Evolutionary conservation across 2,113 vertebrate species (phyloP), one percentile per base, ranked within the genome.

Genomic region (Camelus dromedarius): DNA sequence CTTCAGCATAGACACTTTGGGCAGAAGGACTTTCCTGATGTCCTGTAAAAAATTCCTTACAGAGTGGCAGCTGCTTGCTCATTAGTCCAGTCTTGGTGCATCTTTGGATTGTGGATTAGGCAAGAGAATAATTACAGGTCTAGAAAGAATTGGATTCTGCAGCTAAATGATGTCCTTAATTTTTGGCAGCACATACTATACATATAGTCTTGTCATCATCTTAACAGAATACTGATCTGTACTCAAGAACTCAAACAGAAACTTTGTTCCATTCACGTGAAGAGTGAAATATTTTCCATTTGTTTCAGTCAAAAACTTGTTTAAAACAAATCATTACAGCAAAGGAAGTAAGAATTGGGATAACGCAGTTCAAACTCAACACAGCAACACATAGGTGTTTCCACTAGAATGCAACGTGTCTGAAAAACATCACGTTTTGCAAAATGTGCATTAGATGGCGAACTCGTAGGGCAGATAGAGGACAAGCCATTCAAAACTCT

Each of bases 171-270:
- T 70, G 92, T 95, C 62, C 35, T 82, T 73, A 38, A 46, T 96
- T 87, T 89, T 73, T 97, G 62, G 95, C 95, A 96, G 89, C 15
- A 95, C 77, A 95, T 22, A 48, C 2, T 77, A 48, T 69, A 38
- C 79, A 64, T 96, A 93, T 30, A 95, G 76, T 89, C 72, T 67
- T 94, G 81, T 91, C 82, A 89, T 95, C 81, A 48, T 35, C 58
- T 69, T 88, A 80, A 69, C 38, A 92, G 82, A 93, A 93, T 12
- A 73, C 48, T 87, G 81, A 30, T 85, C 56, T 93, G 48, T 80
- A 56, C 42, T 88, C 48, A 69, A 89, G 54, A 72, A 70, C 46
- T 92, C 28, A 6, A 89, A 92, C 8, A 93, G 42, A 94, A 93
- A 82, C 18, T 76, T 54, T 83, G 66, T 96, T 96, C 89, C 30